phyloP scores from a whole-genome alignment of 2,797 vertebrate genomes.

The Alcedo quadribrachys region DNA sequence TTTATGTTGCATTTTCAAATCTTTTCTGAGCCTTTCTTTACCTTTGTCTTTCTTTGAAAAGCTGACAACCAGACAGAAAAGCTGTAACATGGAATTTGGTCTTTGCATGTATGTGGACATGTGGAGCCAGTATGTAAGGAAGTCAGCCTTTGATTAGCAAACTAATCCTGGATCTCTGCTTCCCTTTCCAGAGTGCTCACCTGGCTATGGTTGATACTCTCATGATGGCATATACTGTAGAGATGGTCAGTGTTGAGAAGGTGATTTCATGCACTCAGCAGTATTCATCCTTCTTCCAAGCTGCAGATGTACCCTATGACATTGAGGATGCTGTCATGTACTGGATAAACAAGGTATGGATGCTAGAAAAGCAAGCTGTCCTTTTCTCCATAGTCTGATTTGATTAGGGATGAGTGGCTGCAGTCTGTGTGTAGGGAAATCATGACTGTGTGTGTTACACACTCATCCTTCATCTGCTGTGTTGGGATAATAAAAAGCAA shows the following conservation, averaged over 20 bases:
- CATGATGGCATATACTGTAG: conserved; percentile 95
- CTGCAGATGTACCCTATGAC: conserved; percentile 91
- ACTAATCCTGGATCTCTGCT: background rate
- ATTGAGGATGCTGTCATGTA: conserved; percentile 92
- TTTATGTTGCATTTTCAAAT: background rate
- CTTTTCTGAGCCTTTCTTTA: background rate
- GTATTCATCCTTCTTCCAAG: conserved; percentile 86
- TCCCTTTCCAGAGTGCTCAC: conserved; percentile 87
- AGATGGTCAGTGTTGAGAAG: conserved; percentile 91
- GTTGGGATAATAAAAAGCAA: background rate
- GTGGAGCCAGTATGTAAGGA: fast-evolving
- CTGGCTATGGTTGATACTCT: conserved; percentile 95
- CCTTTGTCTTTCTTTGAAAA: background rate
- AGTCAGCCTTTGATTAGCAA: background rate
- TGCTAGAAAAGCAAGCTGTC: background rate
- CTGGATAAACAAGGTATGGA: conserved; percentile 96
- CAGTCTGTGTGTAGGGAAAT: background rate
- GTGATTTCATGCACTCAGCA: conserved; percentile 87
- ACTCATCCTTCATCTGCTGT: background rate
- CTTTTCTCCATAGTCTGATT: background rate
- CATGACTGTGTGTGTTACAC: background rate
- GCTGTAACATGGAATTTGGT: background rate
- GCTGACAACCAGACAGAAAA: background rate
- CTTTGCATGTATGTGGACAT: background rate
- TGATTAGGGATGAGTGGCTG: background rate